Evolutionary conservation across 2,797 vertebrate species (phyloP), one percentile per base, ranked within the genome.

Genomic region (Moxostoma hubbsi): DNA sequence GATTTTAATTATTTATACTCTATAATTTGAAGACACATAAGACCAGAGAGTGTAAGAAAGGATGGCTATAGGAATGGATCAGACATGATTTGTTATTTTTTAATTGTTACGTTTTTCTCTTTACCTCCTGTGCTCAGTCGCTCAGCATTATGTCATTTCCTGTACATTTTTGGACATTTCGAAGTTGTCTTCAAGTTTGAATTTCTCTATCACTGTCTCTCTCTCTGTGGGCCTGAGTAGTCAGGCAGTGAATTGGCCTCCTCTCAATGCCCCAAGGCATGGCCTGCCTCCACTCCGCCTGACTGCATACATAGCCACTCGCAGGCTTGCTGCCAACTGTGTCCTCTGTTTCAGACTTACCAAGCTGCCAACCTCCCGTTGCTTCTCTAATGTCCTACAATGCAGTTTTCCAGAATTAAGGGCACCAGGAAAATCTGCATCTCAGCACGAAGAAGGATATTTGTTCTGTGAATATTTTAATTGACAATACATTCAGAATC

Each of bases 191-290:
- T 54, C 4, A 7, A 55, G 49, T 53, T 62, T 80, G 12, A n/a
- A 24, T 81, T 66, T 83, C 83, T 86, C 73, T 53, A 53, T 79
- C 9, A 73, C 49, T 45, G 50, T 77, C 15, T 80, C 50, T 82
- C 63, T 75, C 63, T 75, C 45, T 72, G 66, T 55, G 77, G 55
- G 62, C 69, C 63, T 58, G 76, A 75, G 66, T 76, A 75, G 47
- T 73, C 64, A 70, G 83, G 85, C 83, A 88, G 86, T 79, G 82
- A 87, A 87, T 84, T 90, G 89, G 88, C 90, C 90, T 93, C 86
- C 83, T 92, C 91, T 92, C 88, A 87, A 77, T 90, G 92, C 90
- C 90, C 90, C 86, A 83, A 85, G 92, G 91, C 88, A 84, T 89
- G 80, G 90, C 89, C 88, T 91, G 87, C 86, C 90, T 89, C 90